Evolutionary conservation across 2,797 vertebrate genomes (phyloP).

Genomic region (Cynodonichthys magdalenae): DNA sequence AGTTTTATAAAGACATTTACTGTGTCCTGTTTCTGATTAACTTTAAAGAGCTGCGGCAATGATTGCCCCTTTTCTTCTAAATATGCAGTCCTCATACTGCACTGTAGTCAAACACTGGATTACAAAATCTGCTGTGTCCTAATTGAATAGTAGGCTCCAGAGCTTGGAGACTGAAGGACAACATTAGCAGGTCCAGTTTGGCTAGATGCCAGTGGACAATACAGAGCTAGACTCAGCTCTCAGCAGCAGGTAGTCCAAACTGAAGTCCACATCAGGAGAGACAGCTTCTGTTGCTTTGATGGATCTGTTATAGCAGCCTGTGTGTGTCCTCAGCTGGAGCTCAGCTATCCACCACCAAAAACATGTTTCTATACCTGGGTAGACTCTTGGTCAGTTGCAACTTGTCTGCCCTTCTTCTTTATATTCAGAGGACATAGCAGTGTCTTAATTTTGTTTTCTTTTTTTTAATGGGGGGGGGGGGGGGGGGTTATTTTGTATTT

Average conservation of each 20-base stretch:
- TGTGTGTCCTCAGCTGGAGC: conserved; percentile 75
- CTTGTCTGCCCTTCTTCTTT: conserved; percentile 20
- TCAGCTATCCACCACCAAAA: conserved; percentile 72
- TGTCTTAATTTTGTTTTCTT: neutral
- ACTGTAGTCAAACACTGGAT: conserved; percentile 32
- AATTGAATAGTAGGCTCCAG: conserved; percentile 76
- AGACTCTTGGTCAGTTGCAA: conserved; percentile 24
- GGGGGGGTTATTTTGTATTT: no score
- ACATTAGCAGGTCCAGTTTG: conserved; percentile 72
- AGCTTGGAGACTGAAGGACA: conserved; percentile 80
- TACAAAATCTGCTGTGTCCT: conserved; percentile 71
- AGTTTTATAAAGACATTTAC: conserved; percentile 35
- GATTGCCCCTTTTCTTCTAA: conserved; percentile 25
- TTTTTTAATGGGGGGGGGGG: no score
- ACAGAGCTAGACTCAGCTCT: conserved; percentile 62
- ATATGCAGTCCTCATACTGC: neutral
- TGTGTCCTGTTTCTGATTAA: conserved; percentile 33
- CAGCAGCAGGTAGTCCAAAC: conserved; percentile 69
- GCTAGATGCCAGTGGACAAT: conserved; percentile 75
- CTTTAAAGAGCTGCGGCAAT: conserved; percentile 30
- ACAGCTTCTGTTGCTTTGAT: conserved; percentile 81
- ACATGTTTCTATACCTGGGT: conserved; percentile 29
- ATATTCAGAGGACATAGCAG: conserved; percentile 37
- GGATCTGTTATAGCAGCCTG: conserved; percentile 80
- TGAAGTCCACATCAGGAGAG: conserved; percentile 78